Base-by-base conservation (phyloP, 2,797 vertebrate species). In the Pogonophryne albipinna region DNA sequence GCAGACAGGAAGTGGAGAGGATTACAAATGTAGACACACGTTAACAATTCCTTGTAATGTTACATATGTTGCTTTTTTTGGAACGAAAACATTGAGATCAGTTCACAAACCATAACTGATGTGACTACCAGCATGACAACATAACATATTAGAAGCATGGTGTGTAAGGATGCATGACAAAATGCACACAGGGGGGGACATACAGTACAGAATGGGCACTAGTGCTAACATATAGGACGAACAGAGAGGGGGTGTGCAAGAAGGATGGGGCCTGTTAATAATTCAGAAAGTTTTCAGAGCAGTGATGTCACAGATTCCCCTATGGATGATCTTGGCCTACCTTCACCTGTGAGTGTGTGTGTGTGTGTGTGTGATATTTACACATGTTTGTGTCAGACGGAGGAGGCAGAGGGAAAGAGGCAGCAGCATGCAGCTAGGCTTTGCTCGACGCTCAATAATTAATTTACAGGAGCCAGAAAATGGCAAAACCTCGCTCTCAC, bases 401-500 rank as follows among this genome's bases (percentile, higher is more conserved):
- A 9, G 1, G 20, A 84, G 71, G 57, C 15, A 41, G 78, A 70
- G 49, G 62, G 60, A 61, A 57, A 65, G 53, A 71, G 50, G 64
- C 47, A 78, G 80, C 70, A 67, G 79, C 74, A 81, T 49, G 65
- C 72, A 79, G 53, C 14, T 7, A 82, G 74, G 78, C 68, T 90
- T 82, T 82, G 82, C 83, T 68, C 45, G 2, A 47, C 47, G 57
- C 82, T 93, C 58, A 85, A 93, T 94, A 87, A 88, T 94, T 92
- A 85, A 94, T 94, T 79, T 67, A 84, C 84, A 83, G 85, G 76
- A 89, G 79, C 59, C 73, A 85, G 75, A 85, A 90, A 91, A 89
- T 74, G 67, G 74, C 74, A 84, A 90, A 52, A 69, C 19, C 53
- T 50, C 46, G 6, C 83, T 82, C 57, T 67, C 34, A 17, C 69